A percentile compares a stretch with the other conserved stretches of the same genome.
Evolutionary conservation across 2,113 vertebrate genomes (phyloP).

Genomic region (Xenus cinereus): DNA sequence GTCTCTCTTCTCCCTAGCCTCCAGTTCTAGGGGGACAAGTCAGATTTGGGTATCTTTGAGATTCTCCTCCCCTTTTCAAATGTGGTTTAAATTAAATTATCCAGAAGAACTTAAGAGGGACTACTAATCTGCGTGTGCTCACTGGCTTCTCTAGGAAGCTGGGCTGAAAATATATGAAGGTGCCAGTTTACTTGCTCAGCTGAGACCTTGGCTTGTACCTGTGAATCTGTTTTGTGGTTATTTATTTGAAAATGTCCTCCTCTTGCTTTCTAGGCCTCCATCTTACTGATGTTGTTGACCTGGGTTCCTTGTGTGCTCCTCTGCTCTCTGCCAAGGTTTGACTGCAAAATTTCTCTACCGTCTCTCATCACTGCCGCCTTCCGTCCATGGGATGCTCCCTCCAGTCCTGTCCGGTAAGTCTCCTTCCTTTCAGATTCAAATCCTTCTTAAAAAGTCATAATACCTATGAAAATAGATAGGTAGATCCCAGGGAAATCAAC

Average conservation of each 20-base stretch:
- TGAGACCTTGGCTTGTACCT: neutral
- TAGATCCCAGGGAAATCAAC: neutral
- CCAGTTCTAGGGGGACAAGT: neutral
- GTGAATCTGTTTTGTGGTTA: neutral
- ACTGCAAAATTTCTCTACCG: neutral
- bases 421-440: neutral
- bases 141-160: neutral
- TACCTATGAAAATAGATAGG: neutral
- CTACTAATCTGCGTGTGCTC: neutral
- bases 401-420: neutral
- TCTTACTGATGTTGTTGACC: neutral
- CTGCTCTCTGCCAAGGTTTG: neutral
- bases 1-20: neutral
- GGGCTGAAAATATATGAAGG: neutral
- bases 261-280: neutral
- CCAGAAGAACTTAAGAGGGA: neutral
- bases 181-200: neutral
- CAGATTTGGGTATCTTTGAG: neutral
- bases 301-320: neutral
- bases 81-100: neutral
- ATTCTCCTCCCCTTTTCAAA: neutral
- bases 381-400: accelerated
- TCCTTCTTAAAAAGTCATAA: neutral
- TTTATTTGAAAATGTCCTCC: neutral
- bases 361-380: neutral